Conservation (phyloP, 1,140 invertebrate species). For the Drosophila arawakana region DNA sequence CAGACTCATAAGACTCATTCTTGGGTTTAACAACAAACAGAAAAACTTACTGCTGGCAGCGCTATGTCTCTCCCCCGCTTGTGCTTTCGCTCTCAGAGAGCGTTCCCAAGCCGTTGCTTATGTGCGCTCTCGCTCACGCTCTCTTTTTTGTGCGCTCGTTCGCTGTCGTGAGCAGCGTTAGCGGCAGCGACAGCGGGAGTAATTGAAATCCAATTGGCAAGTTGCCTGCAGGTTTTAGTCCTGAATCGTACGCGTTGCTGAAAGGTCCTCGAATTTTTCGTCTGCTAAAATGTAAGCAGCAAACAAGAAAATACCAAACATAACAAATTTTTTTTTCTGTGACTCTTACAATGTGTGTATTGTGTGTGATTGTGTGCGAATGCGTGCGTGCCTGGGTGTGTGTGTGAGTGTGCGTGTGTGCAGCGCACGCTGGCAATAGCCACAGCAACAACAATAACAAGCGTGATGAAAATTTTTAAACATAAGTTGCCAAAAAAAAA, state of each 20-base stretch:
- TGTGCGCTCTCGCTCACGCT: not conserved
- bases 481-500: conserved; percentile 25
- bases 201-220: conserved; percentile 46
- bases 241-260: conserved; percentile 58
- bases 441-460: conserved; percentile 57
- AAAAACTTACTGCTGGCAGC: conserved; percentile 2
- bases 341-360: conserved; percentile 53
- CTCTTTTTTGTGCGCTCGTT: conserved; percentile 5
- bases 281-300: conserved; percentile 62
- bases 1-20: too few relatives aligned
- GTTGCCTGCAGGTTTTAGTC: conserved; percentile 52
- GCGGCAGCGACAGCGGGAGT: conserved; percentile 16
- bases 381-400: conserved; percentile 7
- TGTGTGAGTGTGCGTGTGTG: conserved; percentile 38
- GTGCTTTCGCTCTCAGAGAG: conserved; percentile 4
- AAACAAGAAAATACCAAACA: conserved; percentile 13
- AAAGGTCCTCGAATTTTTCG: conserved; percentile 48
- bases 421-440: conserved; percentile 37
- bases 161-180: conserved; percentile 3
- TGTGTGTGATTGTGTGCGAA: conserved; percentile 20
- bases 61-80: conserved; percentile 15
- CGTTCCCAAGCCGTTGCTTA: too few relatives aligned
- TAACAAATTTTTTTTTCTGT: conserved; percentile 65
- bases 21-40: not conserved
- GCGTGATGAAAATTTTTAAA: conserved; percentile 46